These are phyloP conservation scores for Tamandua tetradactyla DNA, from an alignment of 2,797 vertebrate genomes.

Conservation along the genomic window DNA sequence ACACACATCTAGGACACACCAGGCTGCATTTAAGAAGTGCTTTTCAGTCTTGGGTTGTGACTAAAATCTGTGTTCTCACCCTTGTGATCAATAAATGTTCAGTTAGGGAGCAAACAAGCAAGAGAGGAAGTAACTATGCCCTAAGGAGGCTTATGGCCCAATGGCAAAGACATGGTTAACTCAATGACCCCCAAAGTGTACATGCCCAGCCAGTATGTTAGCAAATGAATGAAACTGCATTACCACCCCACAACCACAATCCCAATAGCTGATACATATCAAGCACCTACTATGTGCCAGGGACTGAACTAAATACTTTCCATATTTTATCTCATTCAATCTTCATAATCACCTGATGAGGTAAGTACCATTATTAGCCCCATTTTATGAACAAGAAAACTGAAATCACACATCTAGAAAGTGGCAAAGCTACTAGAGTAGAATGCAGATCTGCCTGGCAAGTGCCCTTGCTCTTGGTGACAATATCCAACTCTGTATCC, in stretches of 20 bases:
- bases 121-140: not conserved
- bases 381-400: not conserved
- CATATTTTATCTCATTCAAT: not conserved
- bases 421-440: not conserved
- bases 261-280: not conserved
- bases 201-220: accelerated
- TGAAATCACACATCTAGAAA: not conserved
- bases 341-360: not conserved
- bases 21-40: not conserved
- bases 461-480: not conserved
- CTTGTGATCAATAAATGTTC: not conserved
- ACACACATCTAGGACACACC: not conserved
- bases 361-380: not conserved
- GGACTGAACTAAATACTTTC: not conserved
- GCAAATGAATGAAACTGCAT: not conserved
- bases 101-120: not conserved
- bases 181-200: not conserved
- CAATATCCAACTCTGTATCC: not conserved
- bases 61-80: not conserved
- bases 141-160: not conserved
- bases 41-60: not conserved
- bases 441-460: not conserved
- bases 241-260: not conserved
- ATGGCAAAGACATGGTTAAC: not conserved
- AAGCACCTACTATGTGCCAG: not conserved